Conservation (phyloP, 1,140 invertebrate species). For the Tetramorium alpestre region DNA sequence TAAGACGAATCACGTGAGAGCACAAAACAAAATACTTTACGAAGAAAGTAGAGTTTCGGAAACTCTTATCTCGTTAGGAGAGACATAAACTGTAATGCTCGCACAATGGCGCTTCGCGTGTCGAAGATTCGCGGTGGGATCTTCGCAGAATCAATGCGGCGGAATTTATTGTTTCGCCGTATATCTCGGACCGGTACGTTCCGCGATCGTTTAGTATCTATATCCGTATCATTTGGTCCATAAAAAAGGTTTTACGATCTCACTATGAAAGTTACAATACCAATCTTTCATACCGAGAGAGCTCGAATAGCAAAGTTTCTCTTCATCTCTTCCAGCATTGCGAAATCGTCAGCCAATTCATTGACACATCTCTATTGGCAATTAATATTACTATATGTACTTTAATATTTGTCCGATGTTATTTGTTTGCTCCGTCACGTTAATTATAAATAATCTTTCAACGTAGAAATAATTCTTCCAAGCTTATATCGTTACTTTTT, state of each 20-base stretch:
- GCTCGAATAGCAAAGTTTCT: background rate
- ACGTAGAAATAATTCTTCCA: background rate
- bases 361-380: conserved; percentile 5
- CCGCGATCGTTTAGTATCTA: conserved; percentile 31
- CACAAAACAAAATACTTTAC: background rate
- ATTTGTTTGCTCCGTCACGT: background rate
- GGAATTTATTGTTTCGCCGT: conserved; percentile 32
- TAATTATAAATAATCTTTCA: background rate
- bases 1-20: background rate
- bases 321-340: background rate
- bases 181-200: conserved; percentile 9
- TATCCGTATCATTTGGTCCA: conserved; percentile 40
- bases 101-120: background rate
- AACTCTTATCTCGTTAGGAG: background rate
- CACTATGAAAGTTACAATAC: background rate
- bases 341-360: background rate
- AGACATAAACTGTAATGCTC: background rate
- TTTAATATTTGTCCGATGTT: conserved; percentile 6
- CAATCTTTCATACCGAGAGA: background rate
- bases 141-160: conserved; percentile 21
- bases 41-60: background rate
- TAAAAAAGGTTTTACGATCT: conserved; percentile 50
- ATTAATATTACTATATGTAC: conserved; percentile 6
- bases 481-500: background rate
- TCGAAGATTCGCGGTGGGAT: background rate